Evolutionary conservation across 2,888 invertebrate genomes (phyloP).

Genomic region (Baronia brevicornis): DNA sequence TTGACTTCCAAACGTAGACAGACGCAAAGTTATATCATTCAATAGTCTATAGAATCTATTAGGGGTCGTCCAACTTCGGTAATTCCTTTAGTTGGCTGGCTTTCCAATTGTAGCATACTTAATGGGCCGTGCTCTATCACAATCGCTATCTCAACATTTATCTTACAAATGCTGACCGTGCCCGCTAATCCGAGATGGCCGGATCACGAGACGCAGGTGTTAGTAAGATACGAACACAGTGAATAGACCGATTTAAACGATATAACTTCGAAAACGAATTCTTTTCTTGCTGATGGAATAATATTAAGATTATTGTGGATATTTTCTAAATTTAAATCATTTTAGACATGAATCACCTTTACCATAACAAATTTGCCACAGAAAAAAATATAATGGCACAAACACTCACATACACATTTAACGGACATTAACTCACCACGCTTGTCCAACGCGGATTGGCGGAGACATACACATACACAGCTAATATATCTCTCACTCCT

Average conservation of each 20-base stretch:
- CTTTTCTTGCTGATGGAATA: too few relatives aligned
- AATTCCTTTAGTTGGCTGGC: conserved; percentile 15
- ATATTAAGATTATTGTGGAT: too few relatives aligned
- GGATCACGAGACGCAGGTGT: conserved; percentile 22
- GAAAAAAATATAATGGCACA: too few relatives aligned
- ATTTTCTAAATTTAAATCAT: too few relatives aligned
- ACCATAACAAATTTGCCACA: too few relatives aligned
- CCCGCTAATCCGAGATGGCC: conserved; percentile 21
- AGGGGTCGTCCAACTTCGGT: conserved; percentile 7
- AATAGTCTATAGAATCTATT: conserved; percentile 6
- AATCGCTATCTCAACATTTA: conserved; percentile 46
- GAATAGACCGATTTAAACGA: not conserved
- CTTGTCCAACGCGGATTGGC: too few relatives aligned
- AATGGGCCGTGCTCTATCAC: conserved; percentile 53
- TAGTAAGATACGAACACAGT: conserved; percentile 6
- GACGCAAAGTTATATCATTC: not conserved
- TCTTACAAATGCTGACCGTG: conserved; percentile 36
- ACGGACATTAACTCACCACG: too few relatives aligned
- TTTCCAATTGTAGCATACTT: conserved; percentile 39
- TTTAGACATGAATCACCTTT: too few relatives aligned
- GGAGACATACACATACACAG: too few relatives aligned
- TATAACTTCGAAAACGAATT: not conserved
- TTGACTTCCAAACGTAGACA: too few relatives aligned
- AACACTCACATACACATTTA: too few relatives aligned
- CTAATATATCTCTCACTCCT: too few relatives aligned